Conservation (phyloP, 92 coral and sea anemone species). For the Umimayanthus kanabou region DNA sequence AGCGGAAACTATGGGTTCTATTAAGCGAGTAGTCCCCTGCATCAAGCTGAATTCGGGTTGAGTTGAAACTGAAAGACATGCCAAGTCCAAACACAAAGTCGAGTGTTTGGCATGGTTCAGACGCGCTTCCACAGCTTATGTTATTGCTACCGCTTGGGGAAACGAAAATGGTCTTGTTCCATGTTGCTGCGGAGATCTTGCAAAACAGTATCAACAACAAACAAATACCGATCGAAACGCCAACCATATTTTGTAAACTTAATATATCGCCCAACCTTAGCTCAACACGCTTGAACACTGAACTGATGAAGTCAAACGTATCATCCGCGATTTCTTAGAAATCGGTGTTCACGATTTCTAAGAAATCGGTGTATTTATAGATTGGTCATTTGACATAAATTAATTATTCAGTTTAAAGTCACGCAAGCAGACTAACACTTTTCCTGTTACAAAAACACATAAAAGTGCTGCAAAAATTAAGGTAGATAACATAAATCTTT, state of each 20-base stretch:
- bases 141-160: conserved; percentile 53
- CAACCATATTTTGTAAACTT: background rate
- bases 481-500: too few species aligned
- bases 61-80: conserved; percentile 38
- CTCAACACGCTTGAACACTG: too few species aligned
- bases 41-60: conserved; percentile 54
- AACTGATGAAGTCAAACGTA: too few species aligned
- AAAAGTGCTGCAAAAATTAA: too few species aligned
- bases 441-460: too few species aligned
- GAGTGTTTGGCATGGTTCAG: conserved; percentile 59
- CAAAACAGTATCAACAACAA: background rate
- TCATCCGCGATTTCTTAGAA: too few species aligned
- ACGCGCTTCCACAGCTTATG: conserved; percentile 27
- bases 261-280: too few species aligned
- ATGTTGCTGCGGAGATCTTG: conserved; percentile 22
- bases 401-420: too few species aligned
- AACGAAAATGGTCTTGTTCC: conserved; percentile 48
- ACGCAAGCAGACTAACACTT: too few species aligned
- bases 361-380: too few species aligned
- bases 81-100: conserved; percentile 51
- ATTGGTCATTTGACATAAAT: too few species aligned
- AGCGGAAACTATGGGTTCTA: conserved; percentile 51
- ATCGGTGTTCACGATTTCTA: too few species aligned
- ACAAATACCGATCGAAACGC: background rate
- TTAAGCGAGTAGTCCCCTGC: conserved; percentile 64